Conservation (phyloP, 2,797 vertebrate species). For the Muraenolepis orangiensis region DNA sequence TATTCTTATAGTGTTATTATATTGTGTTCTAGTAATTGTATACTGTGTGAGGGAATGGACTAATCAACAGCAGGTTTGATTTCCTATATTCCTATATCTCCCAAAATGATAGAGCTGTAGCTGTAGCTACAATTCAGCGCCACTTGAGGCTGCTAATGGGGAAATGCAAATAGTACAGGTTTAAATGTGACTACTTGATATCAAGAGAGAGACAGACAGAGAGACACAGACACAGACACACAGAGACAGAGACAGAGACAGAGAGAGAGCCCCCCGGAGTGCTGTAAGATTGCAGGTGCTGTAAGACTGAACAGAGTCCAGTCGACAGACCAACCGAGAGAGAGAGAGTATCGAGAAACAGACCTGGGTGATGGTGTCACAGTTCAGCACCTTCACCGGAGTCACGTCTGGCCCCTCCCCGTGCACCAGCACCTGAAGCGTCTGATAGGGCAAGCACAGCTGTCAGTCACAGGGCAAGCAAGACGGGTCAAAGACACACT, state of each 20-base stretch:
- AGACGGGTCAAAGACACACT: neutral
- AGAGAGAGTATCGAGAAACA: too few relatives aligned
- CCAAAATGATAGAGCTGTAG: neutral
- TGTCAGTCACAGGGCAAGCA: neutral
- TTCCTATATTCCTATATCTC: too few relatives aligned
- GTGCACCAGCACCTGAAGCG: constrained; percentile 89
- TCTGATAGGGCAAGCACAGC: constrained; percentile 65
- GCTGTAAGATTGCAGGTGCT: too few relatives aligned
- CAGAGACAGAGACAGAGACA: too few relatives aligned
- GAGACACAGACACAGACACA: too few relatives aligned
- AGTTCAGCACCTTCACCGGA: constrained; percentile 94
- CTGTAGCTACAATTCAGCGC: neutral
- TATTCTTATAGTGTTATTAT: too few relatives aligned
- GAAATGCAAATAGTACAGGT: neutral
- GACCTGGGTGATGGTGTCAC: constrained; percentile 96
- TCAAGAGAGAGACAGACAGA: neutral
- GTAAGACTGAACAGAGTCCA: too few relatives aligned
- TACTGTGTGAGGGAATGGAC: too few relatives aligned
- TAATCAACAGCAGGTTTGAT: neutral
- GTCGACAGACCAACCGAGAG: too few relatives aligned
- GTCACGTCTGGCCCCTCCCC: constrained; percentile 86
- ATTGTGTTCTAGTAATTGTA: too few relatives aligned
- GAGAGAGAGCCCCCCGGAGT: too few relatives aligned
- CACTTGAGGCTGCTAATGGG: neutral
- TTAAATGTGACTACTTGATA: neutral